phyloP scores from a whole-genome alignment of 2,113 vertebrate genomes.

The Gnathonemus echidnorhynchus region DNA sequence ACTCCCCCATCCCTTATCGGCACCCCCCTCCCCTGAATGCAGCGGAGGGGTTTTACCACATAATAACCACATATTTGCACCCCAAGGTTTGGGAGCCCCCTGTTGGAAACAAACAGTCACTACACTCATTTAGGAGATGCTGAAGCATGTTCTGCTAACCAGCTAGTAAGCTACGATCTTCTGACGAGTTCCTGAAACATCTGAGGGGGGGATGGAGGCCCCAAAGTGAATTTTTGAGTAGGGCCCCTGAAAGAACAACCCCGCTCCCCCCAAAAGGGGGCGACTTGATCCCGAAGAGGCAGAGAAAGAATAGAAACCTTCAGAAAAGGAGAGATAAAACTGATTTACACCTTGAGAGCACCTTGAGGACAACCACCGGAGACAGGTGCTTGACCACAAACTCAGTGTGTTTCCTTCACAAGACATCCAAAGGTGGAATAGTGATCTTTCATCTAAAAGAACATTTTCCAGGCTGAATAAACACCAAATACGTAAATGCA shows the following conservation, averaged over 20 bases:
- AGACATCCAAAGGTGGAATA: neutral
- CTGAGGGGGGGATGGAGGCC: neutral
- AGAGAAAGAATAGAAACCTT: neutral
- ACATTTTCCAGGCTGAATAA: neutral
- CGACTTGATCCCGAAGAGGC: neutral
- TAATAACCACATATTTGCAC: neutral
- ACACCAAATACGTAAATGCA: neutral
- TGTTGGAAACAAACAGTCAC: neutral
- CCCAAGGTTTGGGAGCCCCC: neutral
- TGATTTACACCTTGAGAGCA: neutral
- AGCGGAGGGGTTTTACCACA: neutral
- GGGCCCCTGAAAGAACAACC: neutral
- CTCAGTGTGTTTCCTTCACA: neutral
- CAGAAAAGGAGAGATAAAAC: neutral
- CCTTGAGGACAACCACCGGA: neutral
- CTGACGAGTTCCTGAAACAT: neutral
- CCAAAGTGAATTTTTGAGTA: neutral
- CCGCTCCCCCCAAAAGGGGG: neutral
- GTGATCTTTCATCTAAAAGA: neutral
- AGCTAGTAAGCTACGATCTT: neutral
- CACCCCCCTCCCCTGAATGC: neutral
- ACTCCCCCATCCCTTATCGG: neutral
- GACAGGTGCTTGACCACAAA: neutral
- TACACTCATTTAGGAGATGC: neutral
- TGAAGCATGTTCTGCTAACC: neutral